Conservation (phyloP, 1,140 invertebrate genomes). For the Dendroctonus valens region DNA sequence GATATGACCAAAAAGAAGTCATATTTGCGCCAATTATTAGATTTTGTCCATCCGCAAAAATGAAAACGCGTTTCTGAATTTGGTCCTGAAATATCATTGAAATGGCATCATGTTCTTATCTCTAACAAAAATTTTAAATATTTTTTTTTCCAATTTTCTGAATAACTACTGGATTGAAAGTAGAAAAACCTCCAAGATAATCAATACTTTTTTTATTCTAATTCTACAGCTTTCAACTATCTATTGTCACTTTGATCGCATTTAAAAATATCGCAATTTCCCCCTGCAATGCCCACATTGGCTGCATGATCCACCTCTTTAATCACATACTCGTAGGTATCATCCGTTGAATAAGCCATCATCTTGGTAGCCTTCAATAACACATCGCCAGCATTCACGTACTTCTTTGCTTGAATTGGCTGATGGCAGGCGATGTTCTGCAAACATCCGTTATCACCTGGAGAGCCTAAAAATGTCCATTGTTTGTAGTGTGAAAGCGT, state of each 20-base stretch:
- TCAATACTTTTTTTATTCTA: too few species aligned
- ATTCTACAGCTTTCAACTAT: neutral
- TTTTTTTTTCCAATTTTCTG: too few species aligned
- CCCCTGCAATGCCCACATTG: constrained; percentile 39
- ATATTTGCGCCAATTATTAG: too few species aligned
- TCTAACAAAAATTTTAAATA: too few species aligned
- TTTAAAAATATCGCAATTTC: constrained; percentile 42
- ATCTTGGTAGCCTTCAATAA: constrained; percentile 68
- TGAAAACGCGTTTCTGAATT: too few species aligned
- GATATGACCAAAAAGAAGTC: too few species aligned
- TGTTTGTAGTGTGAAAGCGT: too few species aligned
- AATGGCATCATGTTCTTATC: too few species aligned
- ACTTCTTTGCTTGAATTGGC: constrained; percentile 69
- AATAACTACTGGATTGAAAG: too few species aligned
- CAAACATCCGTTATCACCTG: constrained; percentile 68
- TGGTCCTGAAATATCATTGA: too few species aligned
- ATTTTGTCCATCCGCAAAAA: too few species aligned
- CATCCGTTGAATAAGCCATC: constrained; percentile 47
- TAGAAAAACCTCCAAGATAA: too few species aligned
- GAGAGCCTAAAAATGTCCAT: constrained; percentile 52
- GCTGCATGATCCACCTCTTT: constrained; percentile 44
- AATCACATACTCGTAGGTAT: constrained; percentile 41
- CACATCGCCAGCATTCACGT: constrained; percentile 71
- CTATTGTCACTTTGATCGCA: constrained; percentile 24
- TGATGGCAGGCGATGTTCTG: constrained; percentile 73